Evolutionary conservation across 2,113 vertebrate species (phyloP).

Genomic region (Murina feae): DNA sequence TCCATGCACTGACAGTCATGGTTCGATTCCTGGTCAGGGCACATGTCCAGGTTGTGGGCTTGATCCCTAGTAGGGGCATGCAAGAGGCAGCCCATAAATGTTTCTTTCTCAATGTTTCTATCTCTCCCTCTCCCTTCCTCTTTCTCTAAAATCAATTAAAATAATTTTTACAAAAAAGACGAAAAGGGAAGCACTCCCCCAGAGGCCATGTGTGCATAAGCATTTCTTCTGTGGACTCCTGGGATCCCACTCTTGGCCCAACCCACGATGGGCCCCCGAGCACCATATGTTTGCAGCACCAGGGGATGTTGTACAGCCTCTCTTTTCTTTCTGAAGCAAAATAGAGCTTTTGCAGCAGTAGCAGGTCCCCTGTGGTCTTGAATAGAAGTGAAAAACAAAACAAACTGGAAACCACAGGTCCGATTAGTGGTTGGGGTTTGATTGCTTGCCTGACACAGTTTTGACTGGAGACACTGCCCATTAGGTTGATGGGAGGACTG

Average conservation of each 20-base stretch:
- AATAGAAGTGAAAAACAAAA: neutral
- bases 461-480: neutral
- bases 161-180: too few species aligned
- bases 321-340: neutral
- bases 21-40: too few species aligned
- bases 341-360: conserved; percentile 29
- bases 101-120: too few species aligned
- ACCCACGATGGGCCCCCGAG: conserved; percentile 56
- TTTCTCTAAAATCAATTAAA: too few species aligned
- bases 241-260: neutral
- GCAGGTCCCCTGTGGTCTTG: conserved; percentile 50
- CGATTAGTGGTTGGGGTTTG: conserved; percentile 46
- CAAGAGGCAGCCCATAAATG: too few species aligned
- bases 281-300: conserved; percentile 54
- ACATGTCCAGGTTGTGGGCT: too few species aligned
- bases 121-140: too few species aligned
- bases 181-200: rapidly evolving
- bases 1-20: too few species aligned
- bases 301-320: conserved; percentile 52
- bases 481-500: neutral
- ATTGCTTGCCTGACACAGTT: conserved; percentile 48
- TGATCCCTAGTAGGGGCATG: too few species aligned
- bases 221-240: rapidly evolving
- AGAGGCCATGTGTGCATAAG: too few species aligned
- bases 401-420: neutral